Percentiles rank a stretch among this genome's conserved stretches.
These are phyloP conservation scores for Rhabdomys pumilio DNA, from an alignment of 2,797 vertebrate genomes.

Conservation along the genomic window DNA sequence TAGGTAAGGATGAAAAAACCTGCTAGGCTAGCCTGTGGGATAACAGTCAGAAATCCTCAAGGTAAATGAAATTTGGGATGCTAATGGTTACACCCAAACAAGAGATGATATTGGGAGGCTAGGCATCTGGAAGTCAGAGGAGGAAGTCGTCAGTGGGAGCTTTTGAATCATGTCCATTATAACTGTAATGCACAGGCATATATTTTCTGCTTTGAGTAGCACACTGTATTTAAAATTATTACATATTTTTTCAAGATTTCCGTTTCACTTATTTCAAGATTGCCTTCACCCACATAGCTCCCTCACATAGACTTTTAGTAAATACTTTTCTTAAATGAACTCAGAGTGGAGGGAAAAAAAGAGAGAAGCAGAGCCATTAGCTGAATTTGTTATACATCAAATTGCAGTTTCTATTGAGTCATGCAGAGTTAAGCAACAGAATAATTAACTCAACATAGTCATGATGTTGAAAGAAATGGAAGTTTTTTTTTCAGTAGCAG, in stretches of 20 bases:
- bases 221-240: not conserved
- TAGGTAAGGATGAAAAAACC: fast-evolving
- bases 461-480: not conserved
- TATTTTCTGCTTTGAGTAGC: too few species aligned
- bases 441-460: conserved; percentile 44
- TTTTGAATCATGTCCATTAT: not conserved
- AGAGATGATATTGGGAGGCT: not conserved
- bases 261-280: not conserved
- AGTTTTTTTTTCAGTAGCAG: not conserved
- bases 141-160: not conserved
- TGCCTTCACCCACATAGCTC: not conserved
- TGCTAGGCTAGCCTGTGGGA: fast-evolving
- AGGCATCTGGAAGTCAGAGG: not conserved
- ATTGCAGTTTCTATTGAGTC: conserved; percentile 39
- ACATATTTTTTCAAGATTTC: not conserved
- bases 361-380: not conserved
- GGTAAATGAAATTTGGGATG: not conserved
- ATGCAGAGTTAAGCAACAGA: not conserved
- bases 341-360: not conserved
- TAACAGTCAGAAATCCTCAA: not conserved
- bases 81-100: not conserved
- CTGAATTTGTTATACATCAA: not conserved
- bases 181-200: not conserved
- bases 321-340: not conserved
- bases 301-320: not conserved